Evolutionary conservation across 2,113 vertebrate genomes (phyloP).

Genomic region (Pimephales promelas): DNA sequence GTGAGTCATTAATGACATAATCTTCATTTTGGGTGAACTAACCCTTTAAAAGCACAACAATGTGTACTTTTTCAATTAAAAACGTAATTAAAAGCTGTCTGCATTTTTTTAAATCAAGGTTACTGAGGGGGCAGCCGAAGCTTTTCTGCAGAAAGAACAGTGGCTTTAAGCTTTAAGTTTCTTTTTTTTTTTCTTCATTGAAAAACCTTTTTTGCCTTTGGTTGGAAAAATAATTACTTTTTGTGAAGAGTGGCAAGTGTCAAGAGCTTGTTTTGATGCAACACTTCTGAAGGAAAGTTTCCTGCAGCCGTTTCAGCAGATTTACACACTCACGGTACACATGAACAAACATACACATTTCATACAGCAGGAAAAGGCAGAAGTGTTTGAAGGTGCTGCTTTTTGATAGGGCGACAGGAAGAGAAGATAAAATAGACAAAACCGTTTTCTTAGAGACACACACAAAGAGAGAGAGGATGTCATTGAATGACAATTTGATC

Average conservation of each 20-base stretch:
- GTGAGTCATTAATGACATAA: too few species aligned
- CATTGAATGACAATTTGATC: not conserved
- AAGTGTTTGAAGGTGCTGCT: not conserved
- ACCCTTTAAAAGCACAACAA: not conserved
- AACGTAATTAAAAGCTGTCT: not conserved
- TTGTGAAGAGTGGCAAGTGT: slow-evolving; percentile 2
- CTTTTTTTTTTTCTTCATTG: not conserved
- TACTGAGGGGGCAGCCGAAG: not conserved
- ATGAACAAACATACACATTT: slow-evolving; percentile 23
- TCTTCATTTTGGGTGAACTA: too few species aligned
- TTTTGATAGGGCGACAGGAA: not conserved
- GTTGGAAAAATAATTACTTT: slow-evolving; percentile 16
- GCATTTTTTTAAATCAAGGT: slow-evolving; percentile 23
- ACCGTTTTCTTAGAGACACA: not conserved
- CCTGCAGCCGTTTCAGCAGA: not conserved
- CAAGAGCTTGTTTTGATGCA: slow-evolving; percentile 14
- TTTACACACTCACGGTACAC: not conserved
- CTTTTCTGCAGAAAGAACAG: not conserved
- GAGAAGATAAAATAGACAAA: slow-evolving; percentile 8
- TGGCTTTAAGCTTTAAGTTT: not conserved
- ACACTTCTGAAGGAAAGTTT: slow-evolving; percentile 7
- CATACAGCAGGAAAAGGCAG: not conserved
- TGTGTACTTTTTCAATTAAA: not conserved
- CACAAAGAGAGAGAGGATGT: not conserved
- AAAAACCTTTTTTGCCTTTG: not conserved